Percentiles rank a stretch among this genome's conserved stretches.
These are phyloP conservation scores for Thelaira solivaga DNA, from an alignment of 2,888 invertebrate species.

Conservation along the genomic window DNA sequence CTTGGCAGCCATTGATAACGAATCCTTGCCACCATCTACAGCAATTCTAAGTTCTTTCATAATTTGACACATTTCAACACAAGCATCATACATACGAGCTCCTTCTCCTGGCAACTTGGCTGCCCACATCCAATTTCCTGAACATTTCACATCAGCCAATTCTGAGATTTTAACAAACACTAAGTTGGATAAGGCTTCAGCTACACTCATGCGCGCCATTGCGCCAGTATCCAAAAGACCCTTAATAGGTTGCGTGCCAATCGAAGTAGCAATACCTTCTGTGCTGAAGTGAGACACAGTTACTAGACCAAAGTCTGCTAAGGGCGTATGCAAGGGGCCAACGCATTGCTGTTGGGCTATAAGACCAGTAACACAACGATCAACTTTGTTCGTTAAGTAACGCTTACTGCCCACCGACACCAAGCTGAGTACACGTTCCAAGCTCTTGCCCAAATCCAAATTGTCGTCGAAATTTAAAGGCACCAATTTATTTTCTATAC, in stretches of 20 bases:
- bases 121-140: conserved; percentile 99
- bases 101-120: conserved; percentile 97
- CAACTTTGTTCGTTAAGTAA: conserved; percentile 96
- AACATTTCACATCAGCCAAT: conserved; percentile 94
- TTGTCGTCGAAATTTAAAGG: conserved; percentile 77
- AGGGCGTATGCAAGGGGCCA: conserved; percentile 96
- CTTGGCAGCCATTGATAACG: conserved; percentile 96
- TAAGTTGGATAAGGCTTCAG: conserved; percentile 95
- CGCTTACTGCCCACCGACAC: conserved; percentile 96
- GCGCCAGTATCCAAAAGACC: conserved; percentile 85
- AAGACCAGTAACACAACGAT: conserved; percentile 95
- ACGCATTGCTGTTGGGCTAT: conserved; percentile 99
- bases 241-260: conserved; percentile 98
- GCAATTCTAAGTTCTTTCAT: conserved; percentile 91
- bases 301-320: conserved; percentile 95
- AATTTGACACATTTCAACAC: conserved; percentile 89
- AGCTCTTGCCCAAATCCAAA: conserved; percentile 65
- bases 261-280: conserved; percentile 94
- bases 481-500: conserved; percentile 65
- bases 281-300: conserved; percentile 90
- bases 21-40: conserved; percentile 98
- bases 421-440: conserved; percentile 86
- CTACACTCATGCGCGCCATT: conserved; percentile 96
- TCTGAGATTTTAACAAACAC: conserved; percentile 84
- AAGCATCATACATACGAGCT: conserved; percentile 90